Conservation (phyloP, 92 coral and sea anemone species). For the Scolanthus callimorphus region DNA sequence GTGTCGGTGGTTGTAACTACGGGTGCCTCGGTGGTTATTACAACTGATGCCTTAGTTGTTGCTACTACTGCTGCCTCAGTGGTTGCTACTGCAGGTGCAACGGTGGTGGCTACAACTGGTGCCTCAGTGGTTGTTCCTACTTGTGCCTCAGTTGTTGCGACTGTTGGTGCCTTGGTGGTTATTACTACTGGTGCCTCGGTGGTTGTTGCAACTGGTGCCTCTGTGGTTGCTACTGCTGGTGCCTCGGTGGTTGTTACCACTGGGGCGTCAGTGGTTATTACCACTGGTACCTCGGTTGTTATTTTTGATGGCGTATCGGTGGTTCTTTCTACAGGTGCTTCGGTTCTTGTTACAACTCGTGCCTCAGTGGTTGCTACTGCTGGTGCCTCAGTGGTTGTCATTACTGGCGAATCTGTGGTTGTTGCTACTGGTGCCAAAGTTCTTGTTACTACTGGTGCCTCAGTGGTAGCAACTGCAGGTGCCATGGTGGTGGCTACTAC, state of each 20-base stretch:
- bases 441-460: too few relatives aligned
- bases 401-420: too few relatives aligned
- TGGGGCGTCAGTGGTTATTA: neutral
- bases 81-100: neutral
- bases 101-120: neutral
- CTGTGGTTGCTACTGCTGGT: too few relatives aligned
- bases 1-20: constrained; percentile 4
- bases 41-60: neutral
- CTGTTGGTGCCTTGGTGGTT: too few relatives aligned
- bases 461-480: too few relatives aligned
- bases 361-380: neutral
- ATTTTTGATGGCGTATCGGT: too few relatives aligned
- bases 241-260: neutral
- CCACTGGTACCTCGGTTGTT: neutral
- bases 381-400: constrained; percentile 1
- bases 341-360: neutral
- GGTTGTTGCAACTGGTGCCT: too few relatives aligned
- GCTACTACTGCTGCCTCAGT: neutral
- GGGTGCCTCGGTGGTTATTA: constrained; percentile 1
- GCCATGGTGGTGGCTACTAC: too few relatives aligned
- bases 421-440: neutral
- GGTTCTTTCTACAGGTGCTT: neutral
- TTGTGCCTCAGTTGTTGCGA: neutral
- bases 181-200: too few relatives aligned
- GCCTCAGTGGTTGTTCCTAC: neutral